These are phyloP conservation scores for Caenorhabditis plicata DNA, from an alignment of 2,888 invertebrate species.

Conservation along the genomic window DNA sequence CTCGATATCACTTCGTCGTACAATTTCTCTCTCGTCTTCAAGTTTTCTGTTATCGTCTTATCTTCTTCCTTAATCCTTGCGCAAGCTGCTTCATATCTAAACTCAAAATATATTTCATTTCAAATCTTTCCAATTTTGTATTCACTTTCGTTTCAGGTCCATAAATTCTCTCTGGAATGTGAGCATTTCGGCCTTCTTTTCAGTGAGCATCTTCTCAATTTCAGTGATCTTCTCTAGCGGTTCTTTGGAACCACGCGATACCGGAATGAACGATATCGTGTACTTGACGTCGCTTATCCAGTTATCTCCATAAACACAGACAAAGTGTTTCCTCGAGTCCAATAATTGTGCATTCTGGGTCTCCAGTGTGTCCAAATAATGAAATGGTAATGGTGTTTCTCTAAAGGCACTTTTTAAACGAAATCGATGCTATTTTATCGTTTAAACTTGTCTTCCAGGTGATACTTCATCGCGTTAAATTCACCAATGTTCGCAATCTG, in stretches of 20 bases:
- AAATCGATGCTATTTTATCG: too few species aligned
- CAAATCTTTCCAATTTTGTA: background rate
- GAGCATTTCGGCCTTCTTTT: slow-evolving; percentile 62
- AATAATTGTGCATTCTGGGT: slow-evolving; percentile 53
- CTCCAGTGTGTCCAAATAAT: slow-evolving; percentile 61
- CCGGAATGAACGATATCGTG: slow-evolving; percentile 56
- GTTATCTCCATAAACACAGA: slow-evolving; percentile 66
- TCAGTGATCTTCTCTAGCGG: slow-evolving; percentile 37
- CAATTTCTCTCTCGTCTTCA: slow-evolving; percentile 52
- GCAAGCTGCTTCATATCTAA: slow-evolving; percentile 55
- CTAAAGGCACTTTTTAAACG: slow-evolving; percentile 6
- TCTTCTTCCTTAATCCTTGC: slow-evolving; percentile 58
- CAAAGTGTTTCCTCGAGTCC: slow-evolving; percentile 57
- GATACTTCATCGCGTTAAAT: slow-evolving; percentile 63
- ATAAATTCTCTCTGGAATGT: slow-evolving; percentile 62
- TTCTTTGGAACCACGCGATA: slow-evolving; percentile 30
- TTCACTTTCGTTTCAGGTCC: slow-evolving; percentile 57
- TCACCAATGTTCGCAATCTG: slow-evolving; percentile 61
- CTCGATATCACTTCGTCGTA: slow-evolving; percentile 48
- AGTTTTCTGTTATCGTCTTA: slow-evolving; percentile 43
- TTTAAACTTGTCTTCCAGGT: slow-evolving; percentile 59
- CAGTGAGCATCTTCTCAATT: slow-evolving; percentile 40
- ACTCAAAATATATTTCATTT: slow-evolving; percentile 1
- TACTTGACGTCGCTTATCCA: slow-evolving; percentile 63
- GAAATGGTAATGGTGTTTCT: slow-evolving; percentile 63